Base-by-base conservation (phyloP, 2,797 vertebrate species). In the Anguilla marmorata region DNA sequence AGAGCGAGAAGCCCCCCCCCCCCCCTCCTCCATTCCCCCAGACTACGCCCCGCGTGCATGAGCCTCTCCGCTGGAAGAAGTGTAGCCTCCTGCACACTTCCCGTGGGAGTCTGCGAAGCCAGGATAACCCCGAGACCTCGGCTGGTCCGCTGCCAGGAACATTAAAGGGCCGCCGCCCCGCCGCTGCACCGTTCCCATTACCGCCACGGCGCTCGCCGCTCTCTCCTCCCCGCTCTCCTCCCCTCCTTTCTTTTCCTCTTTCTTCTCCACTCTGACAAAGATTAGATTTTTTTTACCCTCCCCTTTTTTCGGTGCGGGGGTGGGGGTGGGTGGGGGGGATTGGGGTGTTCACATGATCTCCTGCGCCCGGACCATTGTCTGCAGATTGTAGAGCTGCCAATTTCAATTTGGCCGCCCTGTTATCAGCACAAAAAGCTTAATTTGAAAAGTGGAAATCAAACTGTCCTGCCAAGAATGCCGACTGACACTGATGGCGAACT, bases 41-140 rank as follows among this genome's bases (percentile, higher is more conserved):
- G 86, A 80, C 2, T 1, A 86, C 11, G 58, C 90, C 91, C 91
- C 92, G 50, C 89, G 86, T 90, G 82, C 79, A 0, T 63, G 12
- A 7, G 86, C 66, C 48, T 86, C 88, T 90, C 91, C 93, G 93
- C 94, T 48, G 93, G 85, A 89, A 90, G 90, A 92, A 89, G 87
- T 83, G 87, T 0, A 88, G 87, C 86, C 87, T 87, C 83, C 91
- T 72, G 91, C 91, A 96, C 97, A 96, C 97, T 98, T 98, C 97
- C 97, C 96, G 94, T 97, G 97, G 97, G 98, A 98, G 97, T 96
- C 96, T 93, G 94, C 90, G 91, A 94, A 95, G 94, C 94, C 93
- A 92, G 93, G 95, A 96, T 97, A 97, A 97, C 97, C 96, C 96
- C 95, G 92, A 94, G 96, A 97, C 97, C 95, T 97, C 63, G 90